Evolutionary conservation across 2,888 invertebrate genomes (phyloP).

Genomic region (Melanargia galathea): DNA sequence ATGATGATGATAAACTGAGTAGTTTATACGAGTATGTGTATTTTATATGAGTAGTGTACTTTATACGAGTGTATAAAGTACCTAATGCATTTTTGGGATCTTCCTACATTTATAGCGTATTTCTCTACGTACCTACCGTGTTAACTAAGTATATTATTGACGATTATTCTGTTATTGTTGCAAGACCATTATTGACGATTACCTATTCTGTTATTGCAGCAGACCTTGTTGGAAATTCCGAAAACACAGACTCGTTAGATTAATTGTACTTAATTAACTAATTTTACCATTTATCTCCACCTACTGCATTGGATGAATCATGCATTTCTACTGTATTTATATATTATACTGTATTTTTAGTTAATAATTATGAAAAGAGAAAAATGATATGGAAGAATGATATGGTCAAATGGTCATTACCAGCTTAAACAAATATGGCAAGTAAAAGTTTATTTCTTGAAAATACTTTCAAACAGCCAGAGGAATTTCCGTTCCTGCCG

Average conservation of each 20-base stretch:
- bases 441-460: conserved; percentile 45
- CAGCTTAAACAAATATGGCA: conserved; percentile 37
- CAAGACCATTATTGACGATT: conserved; percentile 47
- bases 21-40: too few species aligned
- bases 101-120: too few species aligned
- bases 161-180: conserved; percentile 38
- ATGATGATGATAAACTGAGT: too few species aligned
- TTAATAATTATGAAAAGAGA: conserved; percentile 1
- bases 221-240: conserved; percentile 46
- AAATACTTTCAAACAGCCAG: conserved; percentile 45
- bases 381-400: neutral
- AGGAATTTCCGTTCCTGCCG: conserved; percentile 41
- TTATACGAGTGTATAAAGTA: too few species aligned
- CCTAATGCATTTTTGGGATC: too few species aligned
- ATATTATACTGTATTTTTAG: too few species aligned
- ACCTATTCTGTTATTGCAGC: conserved; percentile 48
- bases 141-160: too few species aligned
- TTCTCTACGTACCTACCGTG: too few species aligned
- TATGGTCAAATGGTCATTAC: conserved; percentile 26
- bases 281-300: neutral
- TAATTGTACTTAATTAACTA: conserved; percentile 11
- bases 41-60: too few species aligned
- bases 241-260: conserved; percentile 24
- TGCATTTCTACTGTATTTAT: neutral
- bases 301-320: neutral